Evolutionary conservation across 2,888 invertebrate species (phyloP).

Genomic region (Andrena fulva): DNA sequence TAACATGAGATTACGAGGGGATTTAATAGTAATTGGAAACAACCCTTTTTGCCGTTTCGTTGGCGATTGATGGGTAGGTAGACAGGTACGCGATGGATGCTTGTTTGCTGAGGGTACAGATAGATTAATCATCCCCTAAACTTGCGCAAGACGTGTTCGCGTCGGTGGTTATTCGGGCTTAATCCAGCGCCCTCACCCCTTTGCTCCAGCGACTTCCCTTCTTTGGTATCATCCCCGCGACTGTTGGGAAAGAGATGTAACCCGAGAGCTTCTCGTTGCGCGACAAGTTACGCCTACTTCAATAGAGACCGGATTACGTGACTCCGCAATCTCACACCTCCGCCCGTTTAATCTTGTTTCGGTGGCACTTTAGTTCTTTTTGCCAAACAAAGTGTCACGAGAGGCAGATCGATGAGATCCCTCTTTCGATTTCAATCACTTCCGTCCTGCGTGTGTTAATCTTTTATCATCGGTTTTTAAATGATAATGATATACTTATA

Average conservation of each 20-base stretch:
- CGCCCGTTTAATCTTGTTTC: constrained; percentile 38
- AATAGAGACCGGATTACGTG: constrained; percentile 57
- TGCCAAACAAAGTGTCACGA: not conserved
- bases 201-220: constrained; percentile 58
- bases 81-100: constrained; percentile 59
- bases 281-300: constrained; percentile 62
- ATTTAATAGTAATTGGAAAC: constrained; percentile 73
- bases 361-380: constrained; percentile 21
- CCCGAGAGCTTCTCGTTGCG: constrained; percentile 57
- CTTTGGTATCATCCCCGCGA: constrained; percentile 52
- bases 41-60: constrained; percentile 70
- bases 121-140: constrained; percentile 83
- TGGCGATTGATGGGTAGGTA: constrained; percentile 53
- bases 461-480: not conserved
- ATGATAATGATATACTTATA: not conserved
- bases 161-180: constrained; percentile 75
- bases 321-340: constrained; percentile 59
- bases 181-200: constrained; percentile 74
- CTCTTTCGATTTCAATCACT: not conserved
- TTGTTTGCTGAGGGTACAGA: constrained; percentile 80
- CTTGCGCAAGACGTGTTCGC: constrained; percentile 77
- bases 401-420: not conserved
- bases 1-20: constrained; percentile 69
- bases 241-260: constrained; percentile 61
- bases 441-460: not conserved